phyloP scores from a whole-genome alignment of 2,888 invertebrate genomes.

The Drosophila anceps region DNA sequence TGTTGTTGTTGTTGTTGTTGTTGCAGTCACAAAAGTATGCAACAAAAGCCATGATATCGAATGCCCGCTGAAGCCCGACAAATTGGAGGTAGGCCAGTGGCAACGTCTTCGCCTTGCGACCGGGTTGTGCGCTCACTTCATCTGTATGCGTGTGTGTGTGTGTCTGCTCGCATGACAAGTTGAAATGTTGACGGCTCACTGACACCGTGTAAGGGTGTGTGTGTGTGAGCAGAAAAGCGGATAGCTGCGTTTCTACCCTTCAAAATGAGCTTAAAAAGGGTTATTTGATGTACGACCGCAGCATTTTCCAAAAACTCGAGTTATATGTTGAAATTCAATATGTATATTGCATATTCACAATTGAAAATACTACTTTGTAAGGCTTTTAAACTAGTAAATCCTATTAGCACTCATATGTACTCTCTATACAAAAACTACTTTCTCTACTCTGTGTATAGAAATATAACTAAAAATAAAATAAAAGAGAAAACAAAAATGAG shows the following conservation, averaged over 20 bases:
- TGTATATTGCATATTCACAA: background rate
- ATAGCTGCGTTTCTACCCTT: slow-evolving; percentile 35
- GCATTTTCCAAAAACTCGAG: background rate
- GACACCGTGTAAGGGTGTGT: slow-evolving; percentile 56
- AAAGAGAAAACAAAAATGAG: background rate
- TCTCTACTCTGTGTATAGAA: background rate
- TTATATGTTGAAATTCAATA: slow-evolving; percentile 5
- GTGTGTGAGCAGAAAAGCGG: slow-evolving; percentile 26
- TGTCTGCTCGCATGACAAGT: slow-evolving; percentile 74
- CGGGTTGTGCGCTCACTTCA: background rate
- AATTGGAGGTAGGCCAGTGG: slow-evolving; percentile 73
- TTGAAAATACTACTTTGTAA: background rate
- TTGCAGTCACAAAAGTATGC: slow-evolving; percentile 60
- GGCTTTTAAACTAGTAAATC: background rate
- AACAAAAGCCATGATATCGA: slow-evolving; percentile 66
- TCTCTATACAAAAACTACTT: background rate
- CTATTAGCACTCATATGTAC: background rate
- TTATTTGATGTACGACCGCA: background rate
- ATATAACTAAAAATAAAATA: background rate
- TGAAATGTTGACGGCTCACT: slow-evolving; percentile 79
- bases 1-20: slow-evolving; percentile 4
- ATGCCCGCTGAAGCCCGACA: slow-evolving; percentile 66
- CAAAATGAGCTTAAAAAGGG: background rate
- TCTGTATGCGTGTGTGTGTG: slow-evolving; percentile 26
- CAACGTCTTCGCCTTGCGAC: slow-evolving; percentile 57